A percentile compares a stretch with the other conserved stretches of the same genome.
Conservation (phyloP, 2,888 invertebrate genomes). For the Harpalus rubripes region DNA sequence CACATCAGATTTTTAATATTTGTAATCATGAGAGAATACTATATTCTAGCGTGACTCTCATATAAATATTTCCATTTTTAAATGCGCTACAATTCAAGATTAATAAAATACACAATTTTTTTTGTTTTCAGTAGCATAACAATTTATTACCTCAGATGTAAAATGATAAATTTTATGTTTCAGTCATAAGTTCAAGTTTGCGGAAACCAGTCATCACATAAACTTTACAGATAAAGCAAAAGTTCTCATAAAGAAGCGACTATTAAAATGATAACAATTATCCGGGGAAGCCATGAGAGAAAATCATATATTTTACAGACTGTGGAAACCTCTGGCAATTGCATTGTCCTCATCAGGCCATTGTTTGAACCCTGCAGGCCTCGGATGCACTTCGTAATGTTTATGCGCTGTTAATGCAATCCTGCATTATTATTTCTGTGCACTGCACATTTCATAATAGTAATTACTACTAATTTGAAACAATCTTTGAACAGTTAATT, state of each 20-base stretch:
- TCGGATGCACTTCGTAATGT: conserved; percentile 36
- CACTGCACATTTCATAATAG: conserved; percentile 45
- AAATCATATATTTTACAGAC: conserved; percentile 50
- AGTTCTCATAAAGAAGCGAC: conserved; percentile 42
- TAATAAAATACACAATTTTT: not conserved
- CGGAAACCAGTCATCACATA: conserved; percentile 49
- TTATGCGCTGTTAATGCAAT: conserved; percentile 36
- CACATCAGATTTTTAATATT: too few species aligned
- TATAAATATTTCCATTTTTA: not conserved
- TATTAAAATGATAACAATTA: conserved; percentile 61
- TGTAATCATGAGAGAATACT: too few species aligned
- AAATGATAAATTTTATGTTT: not conserved
- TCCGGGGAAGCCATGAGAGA: conserved; percentile 58
- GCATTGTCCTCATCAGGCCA: conserved; percentile 37
- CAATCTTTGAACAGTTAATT: conserved; percentile 32
- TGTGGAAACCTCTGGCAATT: conserved; percentile 51
- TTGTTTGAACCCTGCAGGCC: conserved; percentile 6
- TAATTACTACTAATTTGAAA: conserved; percentile 51
- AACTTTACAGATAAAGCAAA: conserved; percentile 26
- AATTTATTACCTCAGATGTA: not conserved
- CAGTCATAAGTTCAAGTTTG: not conserved
- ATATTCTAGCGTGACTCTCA: too few species aligned
- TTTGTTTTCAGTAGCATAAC: not conserved
- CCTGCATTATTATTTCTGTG: conserved; percentile 43
- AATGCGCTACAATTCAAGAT: not conserved